A percentile compares a stretch with the other conserved stretches of the same genome.
phyloP scores from a whole-genome alignment of 2,113 vertebrate species.

The Genyomyrus donnyi region DNA sequence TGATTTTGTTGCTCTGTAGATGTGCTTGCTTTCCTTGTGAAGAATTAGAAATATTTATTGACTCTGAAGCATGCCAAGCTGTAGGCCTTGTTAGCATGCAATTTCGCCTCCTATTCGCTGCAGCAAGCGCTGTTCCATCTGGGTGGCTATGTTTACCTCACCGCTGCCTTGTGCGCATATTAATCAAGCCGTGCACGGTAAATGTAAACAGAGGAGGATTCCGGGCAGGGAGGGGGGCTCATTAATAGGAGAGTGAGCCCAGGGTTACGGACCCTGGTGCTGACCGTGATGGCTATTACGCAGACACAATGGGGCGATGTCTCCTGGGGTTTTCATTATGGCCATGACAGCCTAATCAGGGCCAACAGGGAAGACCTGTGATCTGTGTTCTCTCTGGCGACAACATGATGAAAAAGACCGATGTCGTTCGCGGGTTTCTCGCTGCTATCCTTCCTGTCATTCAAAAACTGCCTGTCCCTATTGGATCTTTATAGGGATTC shows the following conservation, averaged over 20 bases:
- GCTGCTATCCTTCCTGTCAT: not conserved
- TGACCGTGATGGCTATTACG: not conserved
- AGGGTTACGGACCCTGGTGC: not conserved
- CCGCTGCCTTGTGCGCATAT: not conserved
- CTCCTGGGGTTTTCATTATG: not conserved
- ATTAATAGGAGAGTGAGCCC: constrained; percentile 11
- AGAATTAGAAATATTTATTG: not conserved
- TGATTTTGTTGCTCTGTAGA: not conserved
- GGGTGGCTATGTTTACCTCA: constrained; percentile 8
- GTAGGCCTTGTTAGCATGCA: constrained; percentile 7
- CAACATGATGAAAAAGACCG: not conserved
- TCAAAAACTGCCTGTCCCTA: not conserved
- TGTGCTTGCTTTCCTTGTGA: not conserved
- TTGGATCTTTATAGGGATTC: not conserved
- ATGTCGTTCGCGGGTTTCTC: not conserved
- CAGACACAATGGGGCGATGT: not conserved
- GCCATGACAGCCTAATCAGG: not conserved
- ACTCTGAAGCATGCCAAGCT: not conserved
- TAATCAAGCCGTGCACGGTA: not conserved
- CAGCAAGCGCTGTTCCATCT: not conserved
- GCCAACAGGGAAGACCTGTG: not conserved
- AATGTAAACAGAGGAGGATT: not conserved
- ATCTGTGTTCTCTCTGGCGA: not conserved
- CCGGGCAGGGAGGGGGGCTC: not conserved
- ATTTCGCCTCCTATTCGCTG: not conserved